Evolutionary conservation across 2,797 vertebrate genomes (phyloP).

Genomic region (Phylloscopus collybita): DNA sequence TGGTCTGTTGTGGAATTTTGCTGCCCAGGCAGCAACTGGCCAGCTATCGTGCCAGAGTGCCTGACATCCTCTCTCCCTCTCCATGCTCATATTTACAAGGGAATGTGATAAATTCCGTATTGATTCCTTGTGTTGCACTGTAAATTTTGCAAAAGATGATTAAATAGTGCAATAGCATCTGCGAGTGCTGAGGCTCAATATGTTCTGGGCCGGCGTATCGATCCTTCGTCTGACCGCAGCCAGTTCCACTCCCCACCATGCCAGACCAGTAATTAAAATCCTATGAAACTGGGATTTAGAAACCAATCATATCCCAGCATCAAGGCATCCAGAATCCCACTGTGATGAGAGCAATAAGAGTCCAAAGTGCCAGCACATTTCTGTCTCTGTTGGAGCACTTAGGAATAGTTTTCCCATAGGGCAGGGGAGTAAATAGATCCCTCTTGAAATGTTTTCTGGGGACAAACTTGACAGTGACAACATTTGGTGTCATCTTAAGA

Average conservation of each 20-base stretch:
- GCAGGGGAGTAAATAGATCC: slow-evolving; percentile 55
- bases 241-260: slow-evolving; percentile 63
- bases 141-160: slow-evolving; percentile 84
- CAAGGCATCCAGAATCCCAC: slow-evolving; percentile 45
- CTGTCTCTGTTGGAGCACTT: slow-evolving; percentile 52
- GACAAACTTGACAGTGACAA: slow-evolving; percentile 25
- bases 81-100: slow-evolving; percentile 72
- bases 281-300: slow-evolving; percentile 78
- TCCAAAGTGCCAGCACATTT: slow-evolving; percentile 58
- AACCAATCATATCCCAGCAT: slow-evolving; percentile 69
- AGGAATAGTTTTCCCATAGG: slow-evolving; percentile 51
- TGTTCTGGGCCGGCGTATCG: slow-evolving; percentile 74
- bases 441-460: slow-evolving; percentile 40
- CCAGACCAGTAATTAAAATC: slow-evolving; percentile 80
- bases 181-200: slow-evolving; percentile 75
- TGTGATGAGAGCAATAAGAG: slow-evolving; percentile 65
- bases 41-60: background rate
- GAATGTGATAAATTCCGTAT: slow-evolving; percentile 80
- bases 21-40: no score
- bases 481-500: slow-evolving; percentile 32
- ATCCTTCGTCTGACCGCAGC: slow-evolving; percentile 73
- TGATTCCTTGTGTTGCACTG: slow-evolving; percentile 77
- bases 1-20: background rate
- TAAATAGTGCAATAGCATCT: slow-evolving; percentile 81
- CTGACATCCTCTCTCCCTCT: background rate